Conservation (phyloP, 2,888 invertebrate genomes). For the Heliconius charithonia region DNA sequence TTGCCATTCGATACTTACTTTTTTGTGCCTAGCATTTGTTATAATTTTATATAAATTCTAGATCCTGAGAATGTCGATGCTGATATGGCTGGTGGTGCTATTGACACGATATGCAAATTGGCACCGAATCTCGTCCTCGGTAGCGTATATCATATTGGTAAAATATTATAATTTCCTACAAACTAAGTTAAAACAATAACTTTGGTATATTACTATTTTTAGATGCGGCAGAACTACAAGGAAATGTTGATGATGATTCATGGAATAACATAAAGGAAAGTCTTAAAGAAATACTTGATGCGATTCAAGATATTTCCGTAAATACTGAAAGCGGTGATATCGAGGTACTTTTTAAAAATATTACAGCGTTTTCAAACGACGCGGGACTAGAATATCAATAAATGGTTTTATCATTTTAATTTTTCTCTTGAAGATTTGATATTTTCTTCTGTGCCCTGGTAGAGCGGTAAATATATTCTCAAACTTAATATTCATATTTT, state of each 20-base stretch:
- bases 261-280: conserved; percentile 52
- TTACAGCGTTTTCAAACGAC: no score
- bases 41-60: conserved; percentile 23
- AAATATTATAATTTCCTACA: not conserved
- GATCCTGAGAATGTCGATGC: conserved; percentile 43
- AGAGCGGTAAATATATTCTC: not conserved
- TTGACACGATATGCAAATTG: conserved; percentile 41
- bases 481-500: conserved; percentile 5
- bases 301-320: conserved; percentile 50
- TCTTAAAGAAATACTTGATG: conserved; percentile 53
- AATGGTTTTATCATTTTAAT: no score
- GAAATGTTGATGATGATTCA: conserved; percentile 47
- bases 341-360: conserved; percentile 37
- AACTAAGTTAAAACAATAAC: not conserved
- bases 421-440: no score
- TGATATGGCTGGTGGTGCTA: conserved; percentile 34
- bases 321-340: conserved; percentile 43
- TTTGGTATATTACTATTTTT: conserved; percentile 36
- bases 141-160: conserved; percentile 18
- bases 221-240: conserved; percentile 54
- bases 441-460: not conserved
- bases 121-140: conserved; percentile 46
- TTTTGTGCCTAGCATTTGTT: not conserved
- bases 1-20: not conserved
- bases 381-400: no score